These are phyloP conservation scores for Calliopum simillimum DNA, from an alignment of 2,888 invertebrate genomes.

Conservation along the genomic window DNA sequence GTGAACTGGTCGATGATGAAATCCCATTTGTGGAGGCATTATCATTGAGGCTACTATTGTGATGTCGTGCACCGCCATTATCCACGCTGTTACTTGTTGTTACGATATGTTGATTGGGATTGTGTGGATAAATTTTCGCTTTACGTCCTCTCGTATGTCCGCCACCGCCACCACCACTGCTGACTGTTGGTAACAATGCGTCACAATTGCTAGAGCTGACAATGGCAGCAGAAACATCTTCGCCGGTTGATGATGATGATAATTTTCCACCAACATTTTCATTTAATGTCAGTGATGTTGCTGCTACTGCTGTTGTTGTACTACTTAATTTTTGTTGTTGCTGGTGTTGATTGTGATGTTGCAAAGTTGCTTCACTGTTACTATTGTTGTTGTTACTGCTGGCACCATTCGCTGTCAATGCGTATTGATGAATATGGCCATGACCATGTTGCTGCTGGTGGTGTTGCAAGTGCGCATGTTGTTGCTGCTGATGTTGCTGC, in stretches of 20 bases:
- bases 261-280: slow-evolving; percentile 36
- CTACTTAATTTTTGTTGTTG: slow-evolving; percentile 37
- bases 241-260: slow-evolving; percentile 41
- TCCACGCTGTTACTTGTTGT: slow-evolving; percentile 63
- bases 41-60: slow-evolving; percentile 43
- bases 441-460: slow-evolving; percentile 63
- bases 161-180: slow-evolving; percentile 11
- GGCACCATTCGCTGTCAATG: slow-evolving; percentile 31
- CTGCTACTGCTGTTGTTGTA: slow-evolving; percentile 42
- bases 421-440: slow-evolving; percentile 42
- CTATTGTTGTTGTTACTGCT: slow-evolving; percentile 70
- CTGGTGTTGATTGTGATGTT: slow-evolving; percentile 67
- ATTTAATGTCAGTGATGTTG: slow-evolving; percentile 35
- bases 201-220: slow-evolving; percentile 47
- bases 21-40: slow-evolving; percentile 50
- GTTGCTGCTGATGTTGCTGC: slow-evolving; percentile 47
- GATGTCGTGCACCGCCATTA: slow-evolving; percentile 56
- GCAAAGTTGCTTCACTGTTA: slow-evolving; percentile 35
- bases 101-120: slow-evolving; percentile 62
- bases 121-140: slow-evolving; percentile 59
- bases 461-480: slow-evolving; percentile 67
- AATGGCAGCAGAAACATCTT: slow-evolving; percentile 51
- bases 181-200: not conserved
- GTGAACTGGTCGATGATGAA: slow-evolving; percentile 62
- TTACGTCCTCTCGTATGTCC: slow-evolving; percentile 59